Evolutionary conservation across 2,113 vertebrate genomes (phyloP).

Genomic region (Loxodonta africana): DNA sequence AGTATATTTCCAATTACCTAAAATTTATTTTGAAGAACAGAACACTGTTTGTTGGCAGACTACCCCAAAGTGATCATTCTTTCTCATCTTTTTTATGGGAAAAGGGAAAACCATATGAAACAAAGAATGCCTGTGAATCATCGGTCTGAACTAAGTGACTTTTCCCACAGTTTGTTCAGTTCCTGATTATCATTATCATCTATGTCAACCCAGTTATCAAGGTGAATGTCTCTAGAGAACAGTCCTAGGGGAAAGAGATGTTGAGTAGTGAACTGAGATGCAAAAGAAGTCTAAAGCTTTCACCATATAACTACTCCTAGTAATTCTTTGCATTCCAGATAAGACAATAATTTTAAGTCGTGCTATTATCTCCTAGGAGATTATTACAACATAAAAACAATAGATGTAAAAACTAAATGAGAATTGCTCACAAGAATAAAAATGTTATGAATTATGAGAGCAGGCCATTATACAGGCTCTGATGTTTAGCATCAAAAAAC

Average conservation of each 20-base stretch:
- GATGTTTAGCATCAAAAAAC: background rate
- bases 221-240: background rate
- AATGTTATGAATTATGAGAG: background rate
- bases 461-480: background rate
- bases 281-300: background rate
- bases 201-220: background rate
- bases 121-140: conserved; percentile 41
- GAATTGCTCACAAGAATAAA: background rate
- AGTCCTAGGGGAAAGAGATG: background rate
- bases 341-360: background rate
- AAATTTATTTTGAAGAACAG: conserved; percentile 17
- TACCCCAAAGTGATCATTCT: background rate
- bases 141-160: background rate
- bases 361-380: conserved; percentile 1
- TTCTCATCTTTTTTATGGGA: conserved; percentile 42
- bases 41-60: conserved; percentile 26
- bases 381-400: conserved; percentile 45
- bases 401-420: background rate
- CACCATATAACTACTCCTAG: background rate
- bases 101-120: background rate
- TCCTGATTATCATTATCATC: conserved; percentile 28
- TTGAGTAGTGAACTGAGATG: background rate
- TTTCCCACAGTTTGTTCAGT: conserved; percentile 51
- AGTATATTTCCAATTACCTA: background rate
- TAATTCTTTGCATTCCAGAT: background rate